Evolutionary conservation across 2,797 vertebrate genomes (phyloP), one percentile per base, ranked within the genome.

Genomic region (Onychomys arenicola): DNA sequence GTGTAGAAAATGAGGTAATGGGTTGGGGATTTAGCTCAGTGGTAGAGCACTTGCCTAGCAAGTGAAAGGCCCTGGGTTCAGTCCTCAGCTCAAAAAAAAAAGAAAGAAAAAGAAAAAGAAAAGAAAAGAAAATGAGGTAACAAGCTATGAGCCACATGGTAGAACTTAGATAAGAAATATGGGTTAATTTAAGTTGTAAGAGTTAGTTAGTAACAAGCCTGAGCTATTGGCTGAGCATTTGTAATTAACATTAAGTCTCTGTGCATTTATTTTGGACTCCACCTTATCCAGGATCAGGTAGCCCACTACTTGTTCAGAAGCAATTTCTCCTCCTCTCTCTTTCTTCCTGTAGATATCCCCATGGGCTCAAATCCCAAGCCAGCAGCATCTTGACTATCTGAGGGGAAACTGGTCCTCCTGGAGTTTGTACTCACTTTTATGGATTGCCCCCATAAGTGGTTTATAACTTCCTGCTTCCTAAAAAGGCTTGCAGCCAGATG

Each of bases 391-490:
- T 65, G 19, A 52, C 91, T 92, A 95, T 93, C 95, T 93, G 57
- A 69, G 76, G 94, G 27, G 27, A 89, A 95, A 96, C 92, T 63
- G 3, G 63, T 94, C 46, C 89, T 83, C 87, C 77, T 86, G n/a
- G 88, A 61, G 61, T 76, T 89, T 86, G 55, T 71, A 69, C 73
- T 88, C 59, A 4, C 40, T 85, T 96, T 95, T 96, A 95, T 71
- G 71, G 81, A 95, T 94, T 90, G 90, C 75, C 69, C 69, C 46
- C 46, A 16, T 61, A 87, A 76, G 57, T 97, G 96, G 97, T 96
- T 97, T 96, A 96, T 91, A 96, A 93, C 83, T 93, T 90, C 92
- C 73, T 96, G 52, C 91, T 96, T 96, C 83, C 89, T 97, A 75
- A 95, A 97, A 76, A 80, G 65, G 55, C 84, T 87, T 94, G 61